These are phyloP conservation scores for Oscheius sp. DNA, from an alignment of 2,888 invertebrate genomes.

Conservation along the genomic window DNA sequence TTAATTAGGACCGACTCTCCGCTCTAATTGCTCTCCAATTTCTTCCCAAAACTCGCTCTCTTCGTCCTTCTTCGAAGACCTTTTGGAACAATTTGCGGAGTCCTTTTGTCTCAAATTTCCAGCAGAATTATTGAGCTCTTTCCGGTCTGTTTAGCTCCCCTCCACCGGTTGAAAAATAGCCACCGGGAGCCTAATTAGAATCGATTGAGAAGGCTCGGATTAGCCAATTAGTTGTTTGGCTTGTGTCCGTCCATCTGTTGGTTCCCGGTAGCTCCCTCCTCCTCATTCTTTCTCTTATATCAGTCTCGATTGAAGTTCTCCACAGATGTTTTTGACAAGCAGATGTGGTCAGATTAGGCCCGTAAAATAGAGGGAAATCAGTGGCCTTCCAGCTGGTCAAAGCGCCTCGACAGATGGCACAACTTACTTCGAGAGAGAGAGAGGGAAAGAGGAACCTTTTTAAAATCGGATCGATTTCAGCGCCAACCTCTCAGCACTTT, in stretches of 20 bases:
- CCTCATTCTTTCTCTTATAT: not conserved
- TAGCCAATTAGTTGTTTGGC: slow-evolving; percentile 19
- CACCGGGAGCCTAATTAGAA: slow-evolving; percentile 18
- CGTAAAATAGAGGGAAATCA: too few relatives aligned
- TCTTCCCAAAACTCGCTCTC: too few relatives aligned
- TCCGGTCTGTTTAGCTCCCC: too few relatives aligned
- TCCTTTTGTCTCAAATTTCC: too few relatives aligned
- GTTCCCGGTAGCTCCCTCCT: not conserved
- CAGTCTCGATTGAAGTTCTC: not conserved
- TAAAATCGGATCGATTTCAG: not conserved
- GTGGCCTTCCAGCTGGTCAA: slow-evolving; percentile 6
- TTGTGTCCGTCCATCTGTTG: not conserved
- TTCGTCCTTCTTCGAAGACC: too few relatives aligned
- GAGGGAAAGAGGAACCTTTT: not conserved
- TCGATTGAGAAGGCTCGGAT: slow-evolving; percentile 25
- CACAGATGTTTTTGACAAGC: not conserved
- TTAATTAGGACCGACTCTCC: too few relatives aligned
- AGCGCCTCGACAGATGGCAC: too few relatives aligned
- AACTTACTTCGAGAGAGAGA: not conserved
- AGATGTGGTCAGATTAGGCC: too few relatives aligned
- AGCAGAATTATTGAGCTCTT: too few relatives aligned
- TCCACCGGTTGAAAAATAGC: too few relatives aligned
- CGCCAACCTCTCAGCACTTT: not conserved
- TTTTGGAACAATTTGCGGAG: too few relatives aligned
- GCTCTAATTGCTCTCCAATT: too few relatives aligned